These are phyloP conservation scores for Rhamphomyia laevipes DNA, from an alignment of 2,888 invertebrate species.

Conservation along the genomic window DNA sequence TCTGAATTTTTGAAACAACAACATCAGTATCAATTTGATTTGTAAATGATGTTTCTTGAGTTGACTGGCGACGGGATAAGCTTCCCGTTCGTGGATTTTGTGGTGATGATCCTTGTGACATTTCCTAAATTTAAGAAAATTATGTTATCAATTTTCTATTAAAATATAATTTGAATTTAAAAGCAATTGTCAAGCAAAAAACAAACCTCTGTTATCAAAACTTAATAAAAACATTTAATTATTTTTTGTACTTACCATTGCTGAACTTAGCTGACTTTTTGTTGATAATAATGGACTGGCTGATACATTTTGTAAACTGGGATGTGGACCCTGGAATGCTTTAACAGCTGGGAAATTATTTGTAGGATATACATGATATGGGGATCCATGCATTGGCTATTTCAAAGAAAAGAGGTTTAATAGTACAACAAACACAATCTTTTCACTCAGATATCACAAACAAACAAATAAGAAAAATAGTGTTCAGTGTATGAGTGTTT, in stretches of 20 bases:
- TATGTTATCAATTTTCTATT: slow-evolving; percentile 1
- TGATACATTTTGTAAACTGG: slow-evolving; percentile 31
- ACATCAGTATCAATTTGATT: slow-evolving; percentile 57
- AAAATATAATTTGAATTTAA: not conserved
- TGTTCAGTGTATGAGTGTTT: not conserved
- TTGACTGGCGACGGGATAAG: slow-evolving; percentile 28
- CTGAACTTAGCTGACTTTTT: slow-evolving; percentile 19
- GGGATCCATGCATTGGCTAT: slow-evolving; percentile 52
- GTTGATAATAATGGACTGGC: slow-evolving; percentile 35
- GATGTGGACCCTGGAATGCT: slow-evolving; percentile 41
- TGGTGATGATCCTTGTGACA: slow-evolving; percentile 31
- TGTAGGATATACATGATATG: slow-evolving; percentile 62
- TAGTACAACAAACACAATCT: not conserved
- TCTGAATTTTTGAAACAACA: slow-evolving; percentile 65
- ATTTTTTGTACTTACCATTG: slow-evolving; percentile 18
- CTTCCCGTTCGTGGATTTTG: slow-evolving; percentile 27
- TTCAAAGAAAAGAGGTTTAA: slow-evolving; percentile 7
- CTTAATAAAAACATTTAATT: slow-evolving; percentile 2
- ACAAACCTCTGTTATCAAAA: not conserved
- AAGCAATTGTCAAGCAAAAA: too few species aligned
- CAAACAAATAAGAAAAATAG: not conserved
- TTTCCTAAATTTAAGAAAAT: slow-evolving; percentile 24
- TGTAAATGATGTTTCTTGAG: slow-evolving; percentile 52
- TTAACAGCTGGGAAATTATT: slow-evolving; percentile 50
- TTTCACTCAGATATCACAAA: not conserved